Percentiles rank a stretch among this genome's conserved stretches.
These are phyloP conservation scores for Brachypteracias leptosomus DNA, from an alignment of 2,113 vertebrate species.

Conservation along the genomic window DNA sequence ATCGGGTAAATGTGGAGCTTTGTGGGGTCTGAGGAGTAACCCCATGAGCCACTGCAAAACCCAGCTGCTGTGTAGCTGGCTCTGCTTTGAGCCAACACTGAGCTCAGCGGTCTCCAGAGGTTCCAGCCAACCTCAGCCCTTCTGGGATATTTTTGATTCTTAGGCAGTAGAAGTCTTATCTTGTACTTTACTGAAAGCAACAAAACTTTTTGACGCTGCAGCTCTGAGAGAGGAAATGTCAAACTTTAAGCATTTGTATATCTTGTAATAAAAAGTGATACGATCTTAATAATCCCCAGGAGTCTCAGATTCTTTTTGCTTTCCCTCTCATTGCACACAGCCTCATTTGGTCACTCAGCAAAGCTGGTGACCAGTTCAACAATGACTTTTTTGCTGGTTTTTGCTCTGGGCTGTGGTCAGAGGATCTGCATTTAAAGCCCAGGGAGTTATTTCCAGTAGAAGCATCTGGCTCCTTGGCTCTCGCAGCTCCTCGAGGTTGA, in stretches of 20 bases:
- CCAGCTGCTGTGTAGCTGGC: not conserved
- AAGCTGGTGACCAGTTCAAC: not conserved
- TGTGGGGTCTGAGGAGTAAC: accelerated
- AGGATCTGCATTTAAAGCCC: not conserved
- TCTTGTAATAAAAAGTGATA: not conserved
- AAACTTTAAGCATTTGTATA: not conserved
- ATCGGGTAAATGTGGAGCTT: not conserved
- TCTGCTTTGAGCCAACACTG: not conserved
- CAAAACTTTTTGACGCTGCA: not conserved
- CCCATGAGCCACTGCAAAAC: not conserved
- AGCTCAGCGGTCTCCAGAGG: not conserved
- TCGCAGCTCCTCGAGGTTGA: not conserved
- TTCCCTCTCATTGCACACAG: not conserved
- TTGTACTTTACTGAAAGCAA: not conserved
- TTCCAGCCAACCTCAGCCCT: not conserved
- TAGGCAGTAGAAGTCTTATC: not conserved
- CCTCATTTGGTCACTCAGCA: not conserved
- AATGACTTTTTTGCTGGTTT: not conserved
- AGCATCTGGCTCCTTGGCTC: not conserved
- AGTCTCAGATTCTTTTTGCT: not conserved
- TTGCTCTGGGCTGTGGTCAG: not conserved
- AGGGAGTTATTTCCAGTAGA: not conserved
- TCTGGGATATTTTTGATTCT: not conserved
- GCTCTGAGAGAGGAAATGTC: not conserved
- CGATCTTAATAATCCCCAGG: not conserved